Percentiles rank a stretch among this genome's conserved stretches.
Evolutionary conservation across 2,113 vertebrate genomes (phyloP).

Genomic region (Lamprologus lemairii): DNA sequence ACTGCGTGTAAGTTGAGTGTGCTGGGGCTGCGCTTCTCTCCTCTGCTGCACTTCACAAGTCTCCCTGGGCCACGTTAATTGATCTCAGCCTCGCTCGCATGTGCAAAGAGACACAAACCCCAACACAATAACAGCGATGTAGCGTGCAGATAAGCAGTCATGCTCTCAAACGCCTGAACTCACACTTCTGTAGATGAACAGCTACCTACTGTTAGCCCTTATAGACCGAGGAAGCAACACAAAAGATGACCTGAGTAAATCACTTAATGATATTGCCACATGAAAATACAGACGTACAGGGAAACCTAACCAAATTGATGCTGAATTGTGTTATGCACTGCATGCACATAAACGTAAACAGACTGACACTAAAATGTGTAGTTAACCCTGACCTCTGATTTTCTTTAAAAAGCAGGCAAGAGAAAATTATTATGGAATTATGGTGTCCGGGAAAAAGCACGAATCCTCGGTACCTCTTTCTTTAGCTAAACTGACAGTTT

Average conservation of each 20-base stretch:
- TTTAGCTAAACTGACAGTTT: not conserved
- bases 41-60: constrained; percentile 25
- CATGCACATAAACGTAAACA: not conserved
- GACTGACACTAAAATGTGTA: not conserved
- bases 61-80: constrained; percentile 16
- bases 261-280: not conserved
- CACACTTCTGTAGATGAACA: not conserved
- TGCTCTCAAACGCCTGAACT: not conserved
- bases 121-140: not conserved
- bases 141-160: not conserved
- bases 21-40: not conserved
- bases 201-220: not conserved
- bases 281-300: not conserved
- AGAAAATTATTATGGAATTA: not conserved
- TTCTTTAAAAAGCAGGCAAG: not conserved
- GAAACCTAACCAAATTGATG: not conserved
- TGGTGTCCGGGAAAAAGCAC: not conserved
- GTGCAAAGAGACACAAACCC: constrained; percentile 5
- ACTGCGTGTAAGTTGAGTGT: constrained; percentile 20
- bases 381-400: not conserved
- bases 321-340: not conserved
- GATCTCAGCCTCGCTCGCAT: constrained; percentile 16
- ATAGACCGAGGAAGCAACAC: not conserved
- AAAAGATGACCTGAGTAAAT: not conserved
- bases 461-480: not conserved